Evolutionary conservation across 2,888 invertebrate genomes (phyloP), one percentile per base, ranked within the genome.

Genomic region (Mycogona germanica): DNA sequence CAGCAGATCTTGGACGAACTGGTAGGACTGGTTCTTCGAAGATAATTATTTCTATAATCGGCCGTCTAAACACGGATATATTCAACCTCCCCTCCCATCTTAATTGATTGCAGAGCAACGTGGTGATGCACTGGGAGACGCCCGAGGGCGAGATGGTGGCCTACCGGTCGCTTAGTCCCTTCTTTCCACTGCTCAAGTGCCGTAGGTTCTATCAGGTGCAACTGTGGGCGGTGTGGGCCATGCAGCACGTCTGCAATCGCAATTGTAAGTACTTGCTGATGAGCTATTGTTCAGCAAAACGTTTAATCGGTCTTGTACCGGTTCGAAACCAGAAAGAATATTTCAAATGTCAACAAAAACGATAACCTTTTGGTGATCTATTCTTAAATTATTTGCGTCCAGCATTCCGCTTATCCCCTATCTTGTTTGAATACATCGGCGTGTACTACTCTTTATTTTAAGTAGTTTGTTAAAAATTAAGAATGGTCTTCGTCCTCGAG

Each of bases 161-260:
- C 14, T 80, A 77, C 67, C 73, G 82, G 62, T 80, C 82, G 59
- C 79, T 84, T 67, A 75, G 75, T 60, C 84, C 84, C 23, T 84
- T 84, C 68, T 78, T 81, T 59, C 78, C 81, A 1, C 69, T 84
- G 48, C 68, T 84, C 56, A 66, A 70, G 40, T 73, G 74, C 54
- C 72, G 73, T 41, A 75, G 77, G 58, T 77, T 78, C 57, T 75
- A 77, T 62, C 77, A 78, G 53, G 81, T 82, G 29, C 82, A 82
- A 64, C 67, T 83, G 53, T 84, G 84, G 84, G 83, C 84, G 12
- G 76, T 82, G 3, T 84, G 84, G 84, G 84, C 84, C 1, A 79
- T 84, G 60, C 79, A 81, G 64, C 83, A 84, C 65, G 84, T 84
- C 51, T 81, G 82, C 64, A 78, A 79, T n/a, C 82, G 79, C 65